phyloP scores from a whole-genome alignment of 2,797 vertebrate species.

The Aselliscus stoliczkanus region DNA sequence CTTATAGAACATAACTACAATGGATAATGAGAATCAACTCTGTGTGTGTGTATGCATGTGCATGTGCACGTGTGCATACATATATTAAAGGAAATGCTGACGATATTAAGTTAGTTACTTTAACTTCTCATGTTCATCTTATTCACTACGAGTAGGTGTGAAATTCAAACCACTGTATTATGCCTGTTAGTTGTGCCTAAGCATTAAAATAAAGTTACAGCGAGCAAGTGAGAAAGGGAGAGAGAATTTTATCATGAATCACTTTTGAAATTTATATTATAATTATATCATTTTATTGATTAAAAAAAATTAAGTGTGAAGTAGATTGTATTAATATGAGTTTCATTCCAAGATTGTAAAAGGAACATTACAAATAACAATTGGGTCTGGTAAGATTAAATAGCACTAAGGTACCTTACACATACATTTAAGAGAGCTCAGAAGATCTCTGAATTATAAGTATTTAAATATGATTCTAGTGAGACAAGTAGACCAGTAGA shows the following conservation, averaged over 20 bases:
- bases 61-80: rapidly evolving
- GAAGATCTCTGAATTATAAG: not conserved
- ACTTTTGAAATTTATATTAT: not conserved
- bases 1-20: too few species aligned
- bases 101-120: not conserved
- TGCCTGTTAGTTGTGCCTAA: not conserved
- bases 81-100: not conserved
- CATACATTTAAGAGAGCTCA: not conserved
- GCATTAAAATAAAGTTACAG: not conserved
- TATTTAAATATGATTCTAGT: not conserved
- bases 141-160: not conserved
- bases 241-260: not conserved
- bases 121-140: not conserved
- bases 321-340: not conserved
- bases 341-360: not conserved
- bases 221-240: too few species aligned
- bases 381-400: not conserved
- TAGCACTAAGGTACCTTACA: not conserved
- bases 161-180: not conserved
- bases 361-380: not conserved
- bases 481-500: not conserved
- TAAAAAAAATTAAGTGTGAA: not conserved
- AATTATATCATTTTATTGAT: not conserved
- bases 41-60: too few species aligned
- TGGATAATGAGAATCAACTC: rapidly evolving